Percentiles rank a stretch among this genome's conserved stretches.
Conservation (phyloP, 2,113 vertebrate genomes). For the Sylvia atricapilla region DNA sequence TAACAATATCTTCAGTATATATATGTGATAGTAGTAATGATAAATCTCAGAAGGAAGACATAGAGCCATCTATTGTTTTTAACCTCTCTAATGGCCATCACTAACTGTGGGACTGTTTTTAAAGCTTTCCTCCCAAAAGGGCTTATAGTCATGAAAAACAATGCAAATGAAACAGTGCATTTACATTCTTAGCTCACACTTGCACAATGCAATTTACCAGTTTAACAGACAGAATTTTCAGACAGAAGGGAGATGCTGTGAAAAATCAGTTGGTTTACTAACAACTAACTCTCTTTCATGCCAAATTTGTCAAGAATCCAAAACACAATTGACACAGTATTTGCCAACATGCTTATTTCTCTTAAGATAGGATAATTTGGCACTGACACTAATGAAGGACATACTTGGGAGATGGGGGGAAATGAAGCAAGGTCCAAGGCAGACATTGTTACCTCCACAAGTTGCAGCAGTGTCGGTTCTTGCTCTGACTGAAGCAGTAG, state of each 20-base stretch:
- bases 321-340: neutral
- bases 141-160: neutral
- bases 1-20: neutral
- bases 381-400: neutral
- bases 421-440: neutral
- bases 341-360: neutral
- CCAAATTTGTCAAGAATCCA: neutral
- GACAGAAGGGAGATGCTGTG: neutral
- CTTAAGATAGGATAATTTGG: neutral
- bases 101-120: neutral
- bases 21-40: neutral
- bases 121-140: neutral
- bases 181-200: neutral
- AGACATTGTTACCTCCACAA: slow-evolving; percentile 83
- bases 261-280: neutral
- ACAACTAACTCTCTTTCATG: neutral
- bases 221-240: neutral
- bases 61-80: neutral
- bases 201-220: neutral
- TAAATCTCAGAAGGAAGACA: neutral
- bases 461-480: slow-evolving; percentile 84
- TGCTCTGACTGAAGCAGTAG: slow-evolving; percentile 82
- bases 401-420: neutral
- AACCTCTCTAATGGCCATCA: neutral
- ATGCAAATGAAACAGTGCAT: neutral